phyloP scores from a whole-genome alignment of 2,797 vertebrate species.

The Bradypodion ventrale region DNA sequence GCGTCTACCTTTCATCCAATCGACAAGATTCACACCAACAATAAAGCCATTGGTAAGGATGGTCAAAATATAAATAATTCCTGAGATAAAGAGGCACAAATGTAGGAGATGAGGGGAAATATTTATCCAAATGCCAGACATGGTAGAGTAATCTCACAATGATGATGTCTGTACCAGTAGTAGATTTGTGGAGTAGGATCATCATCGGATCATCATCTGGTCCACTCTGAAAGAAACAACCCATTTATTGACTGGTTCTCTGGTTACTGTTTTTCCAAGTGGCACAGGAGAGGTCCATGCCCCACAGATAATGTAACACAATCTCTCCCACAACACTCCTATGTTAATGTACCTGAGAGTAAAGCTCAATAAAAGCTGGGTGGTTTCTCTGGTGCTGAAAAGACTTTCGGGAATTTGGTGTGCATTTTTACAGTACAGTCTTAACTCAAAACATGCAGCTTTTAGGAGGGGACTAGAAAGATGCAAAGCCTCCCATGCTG shows the following conservation, averaged over 20 bases:
- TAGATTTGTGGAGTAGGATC: background rate
- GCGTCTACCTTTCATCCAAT: background rate
- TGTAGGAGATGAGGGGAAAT: no score
- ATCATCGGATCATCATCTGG: no score
- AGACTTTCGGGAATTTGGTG: background rate
- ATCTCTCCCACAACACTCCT: background rate
- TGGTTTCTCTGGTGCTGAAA: background rate
- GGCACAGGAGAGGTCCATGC: background rate
- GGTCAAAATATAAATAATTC: background rate
- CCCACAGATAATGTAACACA: background rate
- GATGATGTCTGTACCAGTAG: background rate
- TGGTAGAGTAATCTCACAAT: background rate
- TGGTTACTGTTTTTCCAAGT: conserved; percentile 4
- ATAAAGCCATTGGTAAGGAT: background rate
- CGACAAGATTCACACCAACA: background rate
- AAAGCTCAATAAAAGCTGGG: background rate
- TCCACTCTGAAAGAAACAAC: background rate
- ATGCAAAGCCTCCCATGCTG: no score
- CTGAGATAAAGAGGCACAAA: background rate
- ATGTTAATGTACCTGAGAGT: background rate
- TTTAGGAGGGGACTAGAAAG: no score
- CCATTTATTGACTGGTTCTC: background rate
- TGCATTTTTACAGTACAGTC: no score
- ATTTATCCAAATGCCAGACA: background rate
- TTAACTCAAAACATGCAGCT: no score